These are phyloP conservation scores for Petrolisthes cinctipes DNA, from an alignment of 2,888 invertebrate species.

Conservation along the genomic window DNA sequence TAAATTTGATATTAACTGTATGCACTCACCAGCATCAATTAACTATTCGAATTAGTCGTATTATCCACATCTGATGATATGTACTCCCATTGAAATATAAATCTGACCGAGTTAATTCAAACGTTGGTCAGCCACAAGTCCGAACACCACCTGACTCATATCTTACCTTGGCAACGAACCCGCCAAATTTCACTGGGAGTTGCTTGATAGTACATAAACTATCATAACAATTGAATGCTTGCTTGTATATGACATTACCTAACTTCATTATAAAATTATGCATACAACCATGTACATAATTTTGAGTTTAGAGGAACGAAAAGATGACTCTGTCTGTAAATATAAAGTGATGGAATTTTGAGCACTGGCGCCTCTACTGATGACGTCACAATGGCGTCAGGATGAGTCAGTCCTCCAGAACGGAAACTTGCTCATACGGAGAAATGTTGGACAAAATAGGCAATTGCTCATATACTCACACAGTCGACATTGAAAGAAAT, in stretches of 20 bases:
- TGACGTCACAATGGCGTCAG: conserved; percentile 33
- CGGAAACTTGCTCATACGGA: conserved; percentile 29
- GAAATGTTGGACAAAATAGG: conserved; percentile 23
- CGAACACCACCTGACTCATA: conserved; percentile 25
- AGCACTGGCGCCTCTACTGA: background rate
- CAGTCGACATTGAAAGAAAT: no score
- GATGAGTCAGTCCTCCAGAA: conserved; percentile 29
- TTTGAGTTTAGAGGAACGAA: no score
- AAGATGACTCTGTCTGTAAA: background rate
- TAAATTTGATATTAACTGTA: no score
- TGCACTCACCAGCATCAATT: no score
- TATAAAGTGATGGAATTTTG: background rate
- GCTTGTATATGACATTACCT: no score
- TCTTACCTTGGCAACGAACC: conserved; percentile 31
- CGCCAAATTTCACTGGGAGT: background rate
- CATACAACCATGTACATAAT: no score
- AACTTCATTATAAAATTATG: no score
- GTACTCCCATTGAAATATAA: background rate
- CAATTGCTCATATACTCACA: conserved; percentile 3
- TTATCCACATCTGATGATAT: no score
- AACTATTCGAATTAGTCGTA: no score
- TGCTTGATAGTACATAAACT: background rate
- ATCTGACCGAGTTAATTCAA: background rate
- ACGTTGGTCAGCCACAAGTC: background rate
- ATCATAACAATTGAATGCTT: background rate